Evolutionary conservation across 1,140 invertebrate genomes (phyloP).

Genomic region (Bombus difficillimus): DNA sequence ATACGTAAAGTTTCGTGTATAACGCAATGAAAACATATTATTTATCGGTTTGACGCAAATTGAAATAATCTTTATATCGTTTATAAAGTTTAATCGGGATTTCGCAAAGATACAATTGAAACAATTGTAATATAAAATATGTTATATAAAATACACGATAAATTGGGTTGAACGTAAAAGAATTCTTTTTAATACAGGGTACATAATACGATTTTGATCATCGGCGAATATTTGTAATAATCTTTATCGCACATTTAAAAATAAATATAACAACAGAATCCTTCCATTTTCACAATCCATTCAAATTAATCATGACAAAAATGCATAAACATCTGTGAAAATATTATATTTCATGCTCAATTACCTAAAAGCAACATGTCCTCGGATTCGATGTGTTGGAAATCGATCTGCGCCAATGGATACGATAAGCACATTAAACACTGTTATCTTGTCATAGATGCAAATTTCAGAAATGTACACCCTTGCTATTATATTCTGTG

Average conservation of each 20-base stretch:
- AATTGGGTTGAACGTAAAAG: too few species aligned
- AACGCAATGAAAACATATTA: background rate
- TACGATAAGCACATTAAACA: constrained; percentile 13
- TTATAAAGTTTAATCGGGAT: background rate
- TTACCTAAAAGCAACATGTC: background rate
- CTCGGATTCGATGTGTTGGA: background rate
- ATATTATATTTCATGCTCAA: background rate
- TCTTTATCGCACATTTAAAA: background rate
- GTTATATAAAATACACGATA: background rate
- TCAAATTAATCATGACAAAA: background rate
- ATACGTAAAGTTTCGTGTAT: background rate
- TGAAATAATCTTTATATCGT: background rate
- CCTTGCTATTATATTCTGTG: too few species aligned
- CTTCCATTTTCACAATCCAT: background rate
- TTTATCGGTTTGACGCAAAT: background rate
- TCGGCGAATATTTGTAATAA: background rate
- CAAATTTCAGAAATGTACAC: background rate
- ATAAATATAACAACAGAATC: background rate
- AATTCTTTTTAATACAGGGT: too few species aligned
- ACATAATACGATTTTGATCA: background rate
- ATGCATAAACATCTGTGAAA: background rate
- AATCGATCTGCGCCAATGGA: constrained; percentile 16
- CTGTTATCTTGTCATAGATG: background rate
- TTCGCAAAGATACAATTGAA: background rate
- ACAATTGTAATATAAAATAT: background rate